Percentiles rank a stretch among this genome's conserved stretches.
Evolutionary conservation across 2,797 vertebrate genomes (phyloP).

Genomic region (Coregonus suidteri): DNA sequence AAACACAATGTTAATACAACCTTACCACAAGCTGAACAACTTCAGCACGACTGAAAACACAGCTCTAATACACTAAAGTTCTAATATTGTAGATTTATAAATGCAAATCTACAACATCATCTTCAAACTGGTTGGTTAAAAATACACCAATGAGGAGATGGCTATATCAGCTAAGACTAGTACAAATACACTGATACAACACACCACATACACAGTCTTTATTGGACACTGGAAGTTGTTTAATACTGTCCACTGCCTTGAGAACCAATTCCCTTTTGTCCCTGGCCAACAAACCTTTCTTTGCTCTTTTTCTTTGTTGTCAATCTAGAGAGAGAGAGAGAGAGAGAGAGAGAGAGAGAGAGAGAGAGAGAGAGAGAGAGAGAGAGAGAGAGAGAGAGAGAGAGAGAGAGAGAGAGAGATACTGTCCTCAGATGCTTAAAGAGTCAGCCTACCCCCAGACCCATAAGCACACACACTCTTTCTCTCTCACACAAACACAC

Average conservation of each 20-base stretch:
- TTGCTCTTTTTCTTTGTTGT: slow-evolving; percentile 75
- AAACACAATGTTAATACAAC: neutral
- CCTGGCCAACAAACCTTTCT: slow-evolving; percentile 66
- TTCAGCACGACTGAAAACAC: neutral
- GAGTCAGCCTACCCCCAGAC: too few species aligned
- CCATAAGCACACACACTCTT: neutral
- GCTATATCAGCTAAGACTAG: neutral
- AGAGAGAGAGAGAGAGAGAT: neutral
- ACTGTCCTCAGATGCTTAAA: neutral
- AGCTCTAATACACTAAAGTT: neutral
- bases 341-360: slow-evolving; percentile 8
- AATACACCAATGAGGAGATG: too few species aligned
- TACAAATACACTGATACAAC: neutral
- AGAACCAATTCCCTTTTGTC: neutral
- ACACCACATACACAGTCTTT: neutral
- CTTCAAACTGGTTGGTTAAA: neutral
- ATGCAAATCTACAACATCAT: neutral
- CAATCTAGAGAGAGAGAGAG: slow-evolving; percentile 54
- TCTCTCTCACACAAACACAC: neutral
- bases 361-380: slow-evolving; percentile 4
- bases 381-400: neutral
- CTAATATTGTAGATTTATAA: neutral
- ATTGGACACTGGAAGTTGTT: neutral
- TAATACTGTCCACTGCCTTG: neutral
- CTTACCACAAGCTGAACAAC: neutral